Percentiles rank a stretch among this genome's conserved stretches.
phyloP scores from a whole-genome alignment of 2,113 vertebrate species.

The Cyprinus carpio region DNA sequence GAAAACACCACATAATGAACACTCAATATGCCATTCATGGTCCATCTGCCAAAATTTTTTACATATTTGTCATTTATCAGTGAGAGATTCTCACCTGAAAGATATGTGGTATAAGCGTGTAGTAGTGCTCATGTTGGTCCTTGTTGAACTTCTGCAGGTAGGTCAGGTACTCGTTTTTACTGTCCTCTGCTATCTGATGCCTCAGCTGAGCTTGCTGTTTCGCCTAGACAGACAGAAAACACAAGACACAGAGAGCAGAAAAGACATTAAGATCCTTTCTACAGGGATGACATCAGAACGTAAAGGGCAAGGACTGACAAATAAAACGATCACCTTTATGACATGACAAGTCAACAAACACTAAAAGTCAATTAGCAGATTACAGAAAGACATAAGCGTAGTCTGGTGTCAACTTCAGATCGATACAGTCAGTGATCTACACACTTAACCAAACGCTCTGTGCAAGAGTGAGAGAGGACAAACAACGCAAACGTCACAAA shows the following conservation, averaged over 20 bases:
- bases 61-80: neutral
- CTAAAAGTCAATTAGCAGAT: conserved; percentile 19
- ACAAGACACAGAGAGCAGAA: neutral
- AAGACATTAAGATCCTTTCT: neutral
- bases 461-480: conserved; percentile 3
- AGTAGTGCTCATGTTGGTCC: conserved; percentile 91
- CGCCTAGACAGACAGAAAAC: conserved; percentile 72
- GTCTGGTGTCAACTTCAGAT: conserved; percentile 23
- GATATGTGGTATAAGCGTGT: conserved; percentile 89
- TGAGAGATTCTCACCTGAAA: conserved; percentile 80
- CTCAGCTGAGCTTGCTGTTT: conserved; percentile 88
- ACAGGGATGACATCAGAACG: neutral
- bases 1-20: neutral
- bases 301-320: conserved; percentile 21
- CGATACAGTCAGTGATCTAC: conserved; percentile 4
- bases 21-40: neutral
- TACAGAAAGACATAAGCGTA: conserved; percentile 19
- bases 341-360: conserved; percentile 29
- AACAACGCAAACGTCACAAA: conserved; percentile 24
- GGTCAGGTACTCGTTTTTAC: conserved; percentile 87
- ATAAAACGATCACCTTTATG: conserved; percentile 11
- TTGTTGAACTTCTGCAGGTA: conserved; percentile 92
- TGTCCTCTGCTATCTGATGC: conserved; percentile 91
- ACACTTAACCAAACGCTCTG: conserved; percentile 2
- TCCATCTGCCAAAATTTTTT: neutral